Evolutionary conservation across 2,113 vertebrate species (phyloP).

Genomic region (Nestor notabilis): DNA sequence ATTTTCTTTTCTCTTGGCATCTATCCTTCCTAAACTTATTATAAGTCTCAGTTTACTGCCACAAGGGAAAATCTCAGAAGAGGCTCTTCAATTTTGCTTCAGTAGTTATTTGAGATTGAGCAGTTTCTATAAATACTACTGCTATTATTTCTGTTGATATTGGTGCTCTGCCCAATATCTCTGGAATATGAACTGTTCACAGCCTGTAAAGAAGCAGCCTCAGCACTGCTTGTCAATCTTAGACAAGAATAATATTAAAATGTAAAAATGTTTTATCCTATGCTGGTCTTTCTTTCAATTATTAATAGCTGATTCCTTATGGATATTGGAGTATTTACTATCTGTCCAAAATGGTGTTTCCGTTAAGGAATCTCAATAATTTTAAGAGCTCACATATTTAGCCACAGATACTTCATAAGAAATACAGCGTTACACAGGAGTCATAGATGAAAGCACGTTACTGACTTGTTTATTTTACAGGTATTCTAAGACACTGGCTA

Average conservation of each 20-base stretch:
- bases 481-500: not conserved
- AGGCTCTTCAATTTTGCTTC: not conserved
- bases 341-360: not conserved
- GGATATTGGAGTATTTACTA: not conserved
- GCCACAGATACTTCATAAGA: not conserved
- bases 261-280: not conserved
- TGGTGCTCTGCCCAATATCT: not conserved
- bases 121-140: not conserved
- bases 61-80: not conserved
- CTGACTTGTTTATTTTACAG: not conserved
- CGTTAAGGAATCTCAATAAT: not conserved
- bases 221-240: not conserved
- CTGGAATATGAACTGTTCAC: not conserved
- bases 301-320: not conserved
- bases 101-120: not conserved
- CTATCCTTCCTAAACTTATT: not conserved
- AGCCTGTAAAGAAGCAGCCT: not conserved
- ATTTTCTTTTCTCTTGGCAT: not conserved
- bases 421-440: not conserved
- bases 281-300: not conserved
- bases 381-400: not conserved
- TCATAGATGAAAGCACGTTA: not conserved
- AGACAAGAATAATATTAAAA: not conserved
- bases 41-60: not conserved
- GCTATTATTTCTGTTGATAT: not conserved